Percentiles rank a stretch among this genome's conserved stretches.
Conservation (phyloP, 2,888 invertebrate genomes). For the Dysmachus trigonus region DNA sequence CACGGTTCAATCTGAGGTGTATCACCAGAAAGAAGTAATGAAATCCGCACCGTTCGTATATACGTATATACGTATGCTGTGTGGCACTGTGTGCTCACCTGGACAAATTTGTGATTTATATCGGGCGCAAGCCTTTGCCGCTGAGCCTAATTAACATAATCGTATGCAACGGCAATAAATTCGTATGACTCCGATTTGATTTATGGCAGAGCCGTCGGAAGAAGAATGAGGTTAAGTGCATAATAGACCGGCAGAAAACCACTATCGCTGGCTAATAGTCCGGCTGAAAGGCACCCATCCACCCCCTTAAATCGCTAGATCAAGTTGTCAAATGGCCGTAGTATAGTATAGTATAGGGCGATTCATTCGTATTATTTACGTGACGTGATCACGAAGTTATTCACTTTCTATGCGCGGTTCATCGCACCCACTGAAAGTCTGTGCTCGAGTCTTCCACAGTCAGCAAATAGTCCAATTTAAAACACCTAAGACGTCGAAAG, state of each 20-base stretch:
- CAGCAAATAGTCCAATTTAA: conserved; percentile 35
- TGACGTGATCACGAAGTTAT: neutral
- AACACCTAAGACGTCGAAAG: neutral
- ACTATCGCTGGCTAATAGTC: neutral
- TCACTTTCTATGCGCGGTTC: conserved; percentile 21
- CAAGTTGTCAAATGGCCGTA: neutral
- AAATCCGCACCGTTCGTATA: neutral
- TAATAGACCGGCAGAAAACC: neutral
- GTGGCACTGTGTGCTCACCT: neutral
- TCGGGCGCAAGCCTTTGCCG: conserved; percentile 30
- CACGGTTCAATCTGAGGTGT: neutral
- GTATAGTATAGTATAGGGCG: no score
- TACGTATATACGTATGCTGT: neutral
- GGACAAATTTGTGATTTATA: conserved; percentile 44
- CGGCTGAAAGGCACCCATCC: neutral
- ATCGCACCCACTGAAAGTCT: conserved; percentile 29
- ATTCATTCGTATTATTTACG: neutral
- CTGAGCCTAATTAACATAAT: conserved; percentile 36
- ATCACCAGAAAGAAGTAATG: conserved; percentile 10
- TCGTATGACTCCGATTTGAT: conserved; percentile 40
- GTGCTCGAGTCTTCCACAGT: neutral
- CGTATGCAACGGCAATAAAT: conserved; percentile 41
- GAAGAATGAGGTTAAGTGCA: conserved; percentile 34
- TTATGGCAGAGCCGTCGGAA: conserved; percentile 25
- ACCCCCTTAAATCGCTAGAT: neutral